Conservation (phyloP, 2,888 invertebrate genomes). For the Sussaba pulchella region DNA sequence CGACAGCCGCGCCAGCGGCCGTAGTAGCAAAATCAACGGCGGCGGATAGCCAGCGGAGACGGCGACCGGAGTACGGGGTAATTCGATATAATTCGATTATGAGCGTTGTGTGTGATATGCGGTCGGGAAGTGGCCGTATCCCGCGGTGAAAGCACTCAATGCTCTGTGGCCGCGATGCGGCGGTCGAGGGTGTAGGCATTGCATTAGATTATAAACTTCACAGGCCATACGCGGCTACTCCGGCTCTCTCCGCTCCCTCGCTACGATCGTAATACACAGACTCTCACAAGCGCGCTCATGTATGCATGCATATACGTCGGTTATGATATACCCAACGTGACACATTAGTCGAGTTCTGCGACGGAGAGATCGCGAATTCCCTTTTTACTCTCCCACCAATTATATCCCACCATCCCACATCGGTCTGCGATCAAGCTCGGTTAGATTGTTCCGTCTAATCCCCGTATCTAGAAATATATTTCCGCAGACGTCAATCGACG, state of each 20-base stretch:
- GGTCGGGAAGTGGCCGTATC: constrained; percentile 79
- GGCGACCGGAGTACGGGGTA: constrained; percentile 77
- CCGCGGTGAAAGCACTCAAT: constrained; percentile 82
- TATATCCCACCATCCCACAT: not conserved
- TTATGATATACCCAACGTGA: constrained; percentile 51
- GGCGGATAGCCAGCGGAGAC: constrained; percentile 31
- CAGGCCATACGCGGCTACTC: constrained; percentile 71
- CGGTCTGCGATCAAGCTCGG: not conserved
- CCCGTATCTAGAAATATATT: constrained; percentile 1
- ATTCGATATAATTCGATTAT: constrained; percentile 83
- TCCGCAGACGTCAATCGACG: not conserved
- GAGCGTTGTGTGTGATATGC: constrained; percentile 78
- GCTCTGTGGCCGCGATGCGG: constrained; percentile 75
- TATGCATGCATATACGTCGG: constrained; percentile 13
- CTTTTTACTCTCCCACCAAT: constrained; percentile 62
- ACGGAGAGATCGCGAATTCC: constrained; percentile 62
- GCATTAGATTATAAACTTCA: constrained; percentile 84
- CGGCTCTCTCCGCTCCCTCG: constrained; percentile 34
- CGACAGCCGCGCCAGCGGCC: not conserved
- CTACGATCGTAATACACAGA: constrained; percentile 28
- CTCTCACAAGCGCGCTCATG: too few relatives aligned
- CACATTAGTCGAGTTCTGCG: constrained; percentile 54
- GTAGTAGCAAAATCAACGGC: constrained; percentile 21
- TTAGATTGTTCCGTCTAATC: constrained; percentile 13
- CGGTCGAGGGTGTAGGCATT: constrained; percentile 76